Base-by-base conservation (phyloP, 2,797 vertebrate genomes). In the Lithobates sylvaticus region DNA sequence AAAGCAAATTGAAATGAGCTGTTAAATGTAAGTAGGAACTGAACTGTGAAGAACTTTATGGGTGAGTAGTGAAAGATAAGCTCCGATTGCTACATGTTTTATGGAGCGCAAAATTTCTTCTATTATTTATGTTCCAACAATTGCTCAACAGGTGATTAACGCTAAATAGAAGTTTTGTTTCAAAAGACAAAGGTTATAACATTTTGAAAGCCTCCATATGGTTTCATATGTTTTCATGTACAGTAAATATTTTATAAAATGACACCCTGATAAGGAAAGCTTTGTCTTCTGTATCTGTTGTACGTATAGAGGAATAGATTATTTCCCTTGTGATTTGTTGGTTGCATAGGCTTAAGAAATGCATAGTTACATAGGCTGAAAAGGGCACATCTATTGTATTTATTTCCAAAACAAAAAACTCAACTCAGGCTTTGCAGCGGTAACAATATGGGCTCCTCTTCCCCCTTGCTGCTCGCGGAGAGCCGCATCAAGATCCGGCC, bases 21-120 rank as follows among this genome's bases (percentile, higher is more conserved):
- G 72, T 50, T 42, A 47, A 15, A 76, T n/a, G 74, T 76, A 50
- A 50, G 74, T 54, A 76, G 74, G 74, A 76, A 76, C 21, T 76
- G 74, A 16, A 76, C 44, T 23, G 47, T 76, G 47, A 50, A 76
- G 44, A 76, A 76, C 61, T 74, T 47, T 74, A 74, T 74, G 72
- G 36, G 72, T 74, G 72, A 74, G 36, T 23, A n/a, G 39, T 42
- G 44, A 34, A 44, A 74, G 39, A 74, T 74, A 74, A 74, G 18
- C 72, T n/a, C 13, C 13, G 8, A 26, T 27, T 44, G 72, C 36
- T 74, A 18, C n/a, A 44, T 74, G 72, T 42, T 74, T 74, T 74
- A 74, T 74, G 72, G 23, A 74, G 36, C 39, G 72, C 72, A 74
- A 74, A 74, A 74, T 74, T 39, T 42, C n/a, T 74, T 26, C 44